A percentile compares a stretch with the other conserved stretches of the same genome.
Conservation (phyloP, 2,888 invertebrate genomes). For the Trachelus stipa region DNA sequence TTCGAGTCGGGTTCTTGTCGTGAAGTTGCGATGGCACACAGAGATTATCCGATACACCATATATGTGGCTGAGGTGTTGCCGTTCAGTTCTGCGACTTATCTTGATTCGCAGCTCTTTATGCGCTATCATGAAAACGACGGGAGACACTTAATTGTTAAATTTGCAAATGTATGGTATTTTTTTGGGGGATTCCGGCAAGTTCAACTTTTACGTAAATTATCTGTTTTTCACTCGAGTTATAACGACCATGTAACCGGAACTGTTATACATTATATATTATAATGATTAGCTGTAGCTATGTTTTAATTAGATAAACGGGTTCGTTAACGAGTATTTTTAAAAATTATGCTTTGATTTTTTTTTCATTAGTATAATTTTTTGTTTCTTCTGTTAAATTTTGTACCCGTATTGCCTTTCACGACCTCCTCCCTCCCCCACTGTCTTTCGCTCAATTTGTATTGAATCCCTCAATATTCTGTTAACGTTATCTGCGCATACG, state of each 20-base stretch:
- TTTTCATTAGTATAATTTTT: background rate
- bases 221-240: background rate
- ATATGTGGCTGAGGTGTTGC: conserved; percentile 55
- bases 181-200: background rate
- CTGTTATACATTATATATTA: background rate
- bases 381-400: background rate
- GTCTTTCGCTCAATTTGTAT: background rate
- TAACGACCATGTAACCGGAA: background rate
- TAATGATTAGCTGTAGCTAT: background rate
- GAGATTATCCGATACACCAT: conserved; percentile 56
- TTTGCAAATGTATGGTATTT: background rate
- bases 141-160: background rate
- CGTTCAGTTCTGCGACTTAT: conserved; percentile 17
- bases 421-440: fast-evolving
- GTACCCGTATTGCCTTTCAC: no score
- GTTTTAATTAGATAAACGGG: background rate
- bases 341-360: background rate
- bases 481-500: background rate
- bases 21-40: conserved; percentile 57
- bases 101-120: background rate
- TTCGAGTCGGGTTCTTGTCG: conserved; percentile 48
- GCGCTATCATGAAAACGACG: background rate
- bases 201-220: background rate
- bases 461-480: background rate
- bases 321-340: background rate